These are phyloP conservation scores for Pogonomyrmex barbatus DNA, from an alignment of 1,140 invertebrate genomes.

Conservation along the genomic window DNA sequence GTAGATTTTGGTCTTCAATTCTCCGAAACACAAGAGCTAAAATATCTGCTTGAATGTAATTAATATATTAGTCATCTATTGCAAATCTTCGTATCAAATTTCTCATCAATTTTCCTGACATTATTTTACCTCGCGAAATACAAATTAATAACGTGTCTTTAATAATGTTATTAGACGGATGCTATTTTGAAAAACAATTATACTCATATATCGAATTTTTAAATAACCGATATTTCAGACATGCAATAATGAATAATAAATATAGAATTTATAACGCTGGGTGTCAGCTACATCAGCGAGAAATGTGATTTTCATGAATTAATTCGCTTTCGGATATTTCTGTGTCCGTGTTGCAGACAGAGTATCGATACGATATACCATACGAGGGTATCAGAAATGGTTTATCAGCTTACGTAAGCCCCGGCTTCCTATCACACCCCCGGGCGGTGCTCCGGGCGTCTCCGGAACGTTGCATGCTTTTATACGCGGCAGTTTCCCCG, in stretches of 20 bases:
- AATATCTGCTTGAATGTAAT: not conserved
- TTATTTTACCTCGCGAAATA: not conserved
- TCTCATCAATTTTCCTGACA: not conserved
- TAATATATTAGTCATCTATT: not conserved
- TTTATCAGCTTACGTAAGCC: constrained; percentile 38
- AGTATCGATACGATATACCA: not conserved
- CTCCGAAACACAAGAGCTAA: not conserved
- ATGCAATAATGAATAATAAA: not conserved
- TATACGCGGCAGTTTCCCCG: constrained; percentile 19
- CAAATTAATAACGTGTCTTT: not conserved
- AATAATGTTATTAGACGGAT: too few species aligned
- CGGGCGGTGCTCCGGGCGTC: constrained; percentile 25
- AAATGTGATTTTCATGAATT: not conserved
- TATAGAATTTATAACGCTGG: not conserved
- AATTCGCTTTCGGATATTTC: not conserved
- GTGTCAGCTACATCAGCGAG: too few species aligned
- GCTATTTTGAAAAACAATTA: not conserved
- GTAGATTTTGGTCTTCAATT: not conserved
- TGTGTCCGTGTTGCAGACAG: not conserved
- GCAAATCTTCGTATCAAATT: not conserved
- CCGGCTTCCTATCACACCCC: not conserved
- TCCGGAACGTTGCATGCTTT: constrained; percentile 24
- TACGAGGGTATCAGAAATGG: constrained; percentile 1
- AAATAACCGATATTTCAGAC: not conserved
- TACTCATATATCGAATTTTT: not conserved